These are phyloP conservation scores for Carlito syrichta DNA, from an alignment of 2,113 vertebrate genomes.

Conservation along the genomic window DNA sequence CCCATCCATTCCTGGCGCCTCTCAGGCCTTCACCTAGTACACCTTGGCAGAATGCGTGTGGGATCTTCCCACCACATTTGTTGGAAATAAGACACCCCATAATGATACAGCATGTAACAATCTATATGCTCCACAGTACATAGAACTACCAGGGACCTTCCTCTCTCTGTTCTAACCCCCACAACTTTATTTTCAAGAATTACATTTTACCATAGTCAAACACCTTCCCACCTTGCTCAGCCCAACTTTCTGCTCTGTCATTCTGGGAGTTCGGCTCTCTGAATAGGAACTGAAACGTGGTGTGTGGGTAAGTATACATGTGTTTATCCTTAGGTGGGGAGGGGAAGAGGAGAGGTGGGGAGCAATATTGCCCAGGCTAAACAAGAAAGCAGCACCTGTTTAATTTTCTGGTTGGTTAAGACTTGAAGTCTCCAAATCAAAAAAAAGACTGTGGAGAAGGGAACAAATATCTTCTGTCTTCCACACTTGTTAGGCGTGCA, in stretches of 20 bases:
- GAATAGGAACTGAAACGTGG: neutral
- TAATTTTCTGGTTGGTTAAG: neutral
- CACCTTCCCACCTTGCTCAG: neutral
- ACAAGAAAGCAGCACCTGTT: neutral
- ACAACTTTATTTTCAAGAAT: neutral
- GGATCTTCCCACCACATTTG: neutral
- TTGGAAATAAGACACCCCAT: neutral
- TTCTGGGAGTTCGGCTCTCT: neutral
- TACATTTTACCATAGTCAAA: neutral
- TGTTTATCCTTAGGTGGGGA: neutral
- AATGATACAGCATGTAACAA: neutral
- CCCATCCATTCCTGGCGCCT: neutral
- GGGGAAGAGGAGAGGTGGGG: neutral
- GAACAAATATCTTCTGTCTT: neutral
- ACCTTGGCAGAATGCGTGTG: neutral
- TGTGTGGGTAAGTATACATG: neutral
- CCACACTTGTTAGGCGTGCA: neutral
- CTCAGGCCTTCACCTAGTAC: neutral
- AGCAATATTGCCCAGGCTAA: neutral
- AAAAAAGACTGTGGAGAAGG: neutral
- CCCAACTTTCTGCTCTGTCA: neutral
- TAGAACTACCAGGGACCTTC: neutral
- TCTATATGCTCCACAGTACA: neutral
- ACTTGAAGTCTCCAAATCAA: neutral
- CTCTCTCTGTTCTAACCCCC: neutral